Conservation (phyloP, 2,888 invertebrate genomes). For the Minunthozetes semirufus region DNA sequence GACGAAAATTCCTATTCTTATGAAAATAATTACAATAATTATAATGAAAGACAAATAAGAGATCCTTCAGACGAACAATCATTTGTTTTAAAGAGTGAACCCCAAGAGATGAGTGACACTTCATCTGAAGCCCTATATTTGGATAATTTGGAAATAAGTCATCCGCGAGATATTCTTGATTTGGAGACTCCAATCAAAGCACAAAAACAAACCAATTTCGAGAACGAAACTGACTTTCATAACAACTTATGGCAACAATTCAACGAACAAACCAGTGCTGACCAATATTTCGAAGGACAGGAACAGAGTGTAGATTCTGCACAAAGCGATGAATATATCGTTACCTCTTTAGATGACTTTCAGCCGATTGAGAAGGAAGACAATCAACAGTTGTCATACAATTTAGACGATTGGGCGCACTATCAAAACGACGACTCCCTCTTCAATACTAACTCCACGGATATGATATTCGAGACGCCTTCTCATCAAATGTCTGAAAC, state of each 20-base stretch:
- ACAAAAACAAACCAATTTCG: not conserved
- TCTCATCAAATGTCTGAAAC: not conserved
- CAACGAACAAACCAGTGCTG: not conserved
- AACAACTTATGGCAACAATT: constrained; percentile 14
- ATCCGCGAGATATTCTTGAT: constrained; percentile 16
- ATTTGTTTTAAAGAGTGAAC: constrained; percentile 6
- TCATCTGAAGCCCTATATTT: constrained; percentile 14
- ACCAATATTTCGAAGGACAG: too few relatives aligned
- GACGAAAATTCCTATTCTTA: constrained; percentile 5
- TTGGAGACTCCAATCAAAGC: constrained; percentile 14
- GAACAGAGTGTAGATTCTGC: not conserved
- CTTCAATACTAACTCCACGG: not conserved
- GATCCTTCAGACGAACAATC: not conserved
- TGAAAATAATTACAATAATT: not conserved
- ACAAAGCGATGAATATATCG: constrained; percentile 26
- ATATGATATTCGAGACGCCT: not conserved
- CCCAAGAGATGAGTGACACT: not conserved
- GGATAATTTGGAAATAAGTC: constrained; percentile 8
- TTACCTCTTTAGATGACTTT: constrained; percentile 18
- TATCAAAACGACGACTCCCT: not conserved
- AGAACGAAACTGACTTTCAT: not conserved
- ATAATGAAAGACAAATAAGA: not conserved
- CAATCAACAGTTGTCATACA: not conserved
- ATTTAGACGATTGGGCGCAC: not conserved
- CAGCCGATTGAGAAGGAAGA: constrained; percentile 1